Conservation (phyloP, 1,140 invertebrate species). For the Babylonia areolata region DNA sequence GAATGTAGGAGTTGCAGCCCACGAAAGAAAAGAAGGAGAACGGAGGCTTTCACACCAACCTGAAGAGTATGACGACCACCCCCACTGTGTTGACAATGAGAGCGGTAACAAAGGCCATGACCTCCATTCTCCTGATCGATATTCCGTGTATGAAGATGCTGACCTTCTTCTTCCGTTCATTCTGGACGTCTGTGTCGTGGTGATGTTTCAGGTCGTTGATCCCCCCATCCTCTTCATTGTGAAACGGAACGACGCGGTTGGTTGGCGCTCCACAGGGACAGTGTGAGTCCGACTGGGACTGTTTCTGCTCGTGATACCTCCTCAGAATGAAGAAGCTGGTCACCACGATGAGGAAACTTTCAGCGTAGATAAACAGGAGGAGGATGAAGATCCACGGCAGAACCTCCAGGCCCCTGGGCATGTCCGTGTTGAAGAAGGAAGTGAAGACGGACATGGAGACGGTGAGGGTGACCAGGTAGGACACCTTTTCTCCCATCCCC, state of each 20-base stretch:
- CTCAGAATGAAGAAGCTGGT: background rate
- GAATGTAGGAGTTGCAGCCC: no score
- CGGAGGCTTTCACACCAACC: background rate
- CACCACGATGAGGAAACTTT: background rate
- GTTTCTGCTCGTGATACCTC: background rate
- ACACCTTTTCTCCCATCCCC: conserved; percentile 79
- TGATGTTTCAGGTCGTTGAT: background rate
- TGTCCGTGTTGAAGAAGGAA: conserved; percentile 3
- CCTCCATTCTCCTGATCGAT: background rate
- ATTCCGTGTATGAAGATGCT: background rate
- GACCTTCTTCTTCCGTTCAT: background rate
- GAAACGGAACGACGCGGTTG: background rate
- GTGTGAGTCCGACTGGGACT: no score
- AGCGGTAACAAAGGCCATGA: background rate
- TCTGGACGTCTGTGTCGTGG: background rate
- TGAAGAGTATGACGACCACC: background rate
- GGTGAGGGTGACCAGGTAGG: conserved; percentile 84
- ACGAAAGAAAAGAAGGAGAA: no score
- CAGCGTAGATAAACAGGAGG: background rate
- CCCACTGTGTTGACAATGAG: background rate
- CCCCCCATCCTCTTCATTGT: background rate
- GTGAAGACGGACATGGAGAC: conserved; percentile 76
- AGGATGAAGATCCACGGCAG: background rate
- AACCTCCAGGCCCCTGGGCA: background rate
- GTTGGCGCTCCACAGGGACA: background rate